Conservation (phyloP, 2,113 vertebrate genomes). For the Rhadina sibilatrix region DNA sequence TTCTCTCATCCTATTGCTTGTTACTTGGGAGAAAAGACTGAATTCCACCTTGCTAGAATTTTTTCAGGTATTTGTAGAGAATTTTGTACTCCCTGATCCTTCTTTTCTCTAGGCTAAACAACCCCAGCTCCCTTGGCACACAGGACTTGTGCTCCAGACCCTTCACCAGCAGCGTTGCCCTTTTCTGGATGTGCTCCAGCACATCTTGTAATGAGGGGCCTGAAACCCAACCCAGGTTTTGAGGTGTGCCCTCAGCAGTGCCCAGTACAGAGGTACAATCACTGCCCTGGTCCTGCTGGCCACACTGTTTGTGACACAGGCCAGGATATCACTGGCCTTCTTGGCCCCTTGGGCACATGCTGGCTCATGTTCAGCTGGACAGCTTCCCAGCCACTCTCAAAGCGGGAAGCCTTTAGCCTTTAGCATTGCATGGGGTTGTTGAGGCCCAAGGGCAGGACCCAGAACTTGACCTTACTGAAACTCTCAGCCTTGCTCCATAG, state of each 20-base stretch:
- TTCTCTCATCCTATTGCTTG: not conserved
- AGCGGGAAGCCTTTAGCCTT: not conserved
- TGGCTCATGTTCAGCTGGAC: not conserved
- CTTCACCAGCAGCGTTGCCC: too few species aligned
- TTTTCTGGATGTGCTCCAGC: not conserved
- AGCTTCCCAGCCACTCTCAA: not conserved
- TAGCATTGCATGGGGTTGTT: not conserved
- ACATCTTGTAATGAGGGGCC: too few species aligned
- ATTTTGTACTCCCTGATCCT: not conserved
- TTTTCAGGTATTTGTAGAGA: not conserved
- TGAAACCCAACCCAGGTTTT: not conserved
- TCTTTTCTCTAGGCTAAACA: not conserved
- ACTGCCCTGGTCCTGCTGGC: not conserved
- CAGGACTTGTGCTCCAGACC: not conserved
- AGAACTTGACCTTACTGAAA: not conserved
- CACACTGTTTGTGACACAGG: not conserved
- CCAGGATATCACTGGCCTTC: not conserved
- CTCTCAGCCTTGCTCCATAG: not conserved
- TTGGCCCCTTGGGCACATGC: accelerated
- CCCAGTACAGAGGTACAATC: not conserved
- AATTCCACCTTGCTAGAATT: not conserved
- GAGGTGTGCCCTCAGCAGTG: not conserved
- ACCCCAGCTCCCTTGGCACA: not conserved
- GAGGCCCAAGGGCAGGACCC: not conserved
- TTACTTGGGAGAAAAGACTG: not conserved